A percentile compares a stretch with the other conserved stretches of the same genome.
Conservation (phyloP, 2,888 invertebrate genomes). For the Hyles lineata region DNA sequence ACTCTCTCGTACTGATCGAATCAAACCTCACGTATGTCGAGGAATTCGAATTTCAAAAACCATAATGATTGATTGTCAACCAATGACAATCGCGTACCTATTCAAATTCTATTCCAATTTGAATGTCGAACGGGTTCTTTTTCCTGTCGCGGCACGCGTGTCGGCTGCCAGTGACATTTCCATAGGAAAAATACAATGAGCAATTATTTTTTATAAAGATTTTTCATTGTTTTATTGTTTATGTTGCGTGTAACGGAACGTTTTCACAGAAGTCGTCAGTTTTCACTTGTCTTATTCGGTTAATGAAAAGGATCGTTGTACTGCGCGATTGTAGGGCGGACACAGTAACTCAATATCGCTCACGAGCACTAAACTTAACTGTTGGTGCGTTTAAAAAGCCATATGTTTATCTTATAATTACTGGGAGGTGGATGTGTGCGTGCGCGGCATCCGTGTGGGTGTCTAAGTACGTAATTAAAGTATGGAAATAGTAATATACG, state of each 20-base stretch:
- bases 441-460: constrained; percentile 62
- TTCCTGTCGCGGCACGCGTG: constrained; percentile 67
- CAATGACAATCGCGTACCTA: constrained; percentile 79
- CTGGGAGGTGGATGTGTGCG: constrained; percentile 54
- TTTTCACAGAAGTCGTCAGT: constrained; percentile 25
- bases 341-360: constrained; percentile 70
- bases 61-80: constrained; percentile 83
- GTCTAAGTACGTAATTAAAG: constrained; percentile 76
- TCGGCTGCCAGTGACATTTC: constrained; percentile 66
- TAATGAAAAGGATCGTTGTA: constrained; percentile 39
- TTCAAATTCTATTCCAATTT: constrained; percentile 80
- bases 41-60: constrained; percentile 80
- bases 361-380: constrained; percentile 55
- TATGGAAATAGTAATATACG: constrained; percentile 83
- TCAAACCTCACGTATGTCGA: constrained; percentile 71
- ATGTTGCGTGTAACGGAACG: constrained; percentile 16
- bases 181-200: constrained; percentile 70
- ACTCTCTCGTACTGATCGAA: constrained; percentile 68
- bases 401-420: constrained; percentile 79
- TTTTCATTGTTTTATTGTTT: constrained; percentile 52
- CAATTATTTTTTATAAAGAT: constrained; percentile 66
- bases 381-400: constrained; percentile 68
- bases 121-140: constrained; percentile 79
- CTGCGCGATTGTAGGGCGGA: constrained; percentile 43
- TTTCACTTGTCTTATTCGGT: constrained; percentile 27